Base-by-base conservation (phyloP, 2,888 invertebrate genomes). In the Scaptomyza cyrtandrae region DNA sequence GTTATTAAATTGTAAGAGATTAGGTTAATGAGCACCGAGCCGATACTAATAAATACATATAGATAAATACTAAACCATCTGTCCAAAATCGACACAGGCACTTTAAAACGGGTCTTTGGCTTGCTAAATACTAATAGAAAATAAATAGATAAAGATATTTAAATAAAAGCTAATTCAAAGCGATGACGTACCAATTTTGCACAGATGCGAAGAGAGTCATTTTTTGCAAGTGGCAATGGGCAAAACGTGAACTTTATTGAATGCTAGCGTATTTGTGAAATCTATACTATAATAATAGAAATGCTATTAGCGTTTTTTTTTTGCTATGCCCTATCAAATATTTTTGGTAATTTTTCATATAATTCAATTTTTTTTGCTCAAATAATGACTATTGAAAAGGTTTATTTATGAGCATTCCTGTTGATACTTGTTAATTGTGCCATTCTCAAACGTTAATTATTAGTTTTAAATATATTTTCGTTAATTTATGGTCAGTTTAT, bases 1-100 rank as follows among this genome's bases (percentile, higher is more conserved):
- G 63, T 56, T 86, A 81, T 86, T 64, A 67, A 65, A 86, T 80
- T 46, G 75, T 35, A 4, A 39, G 35, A 72, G 85, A 78, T 82
- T 84, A 80, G 43, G 63, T 44, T 63, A 67, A 49, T 72, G 64
- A 75, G 44, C 59, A 33, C 43, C 60, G 43, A 61, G 62, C 31
- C 27, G 61, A 31, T 60, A 33, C 59, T 68, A 68, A 62, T 53
- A 82, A 65, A 65, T 69, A 59, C 58, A 62, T 66, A 72, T 59
- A 41, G 41, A 41, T 41, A 76, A 71, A 67, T 77, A 60, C 60
- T 54, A 48, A 44, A 27, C 37, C 49, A 58, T 52, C 64, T 58
- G 60, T 59, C 46, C 50, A 19, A 60, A 64, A 59, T 48, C 67
- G 68, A 73, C 70, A 62, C 69, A 24, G 84, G 69, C 84, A 58